Percentiles rank a stretch among this genome's conserved stretches.
Conservation (phyloP, 2,797 vertebrate genomes). For the Staurois parvus region DNA sequence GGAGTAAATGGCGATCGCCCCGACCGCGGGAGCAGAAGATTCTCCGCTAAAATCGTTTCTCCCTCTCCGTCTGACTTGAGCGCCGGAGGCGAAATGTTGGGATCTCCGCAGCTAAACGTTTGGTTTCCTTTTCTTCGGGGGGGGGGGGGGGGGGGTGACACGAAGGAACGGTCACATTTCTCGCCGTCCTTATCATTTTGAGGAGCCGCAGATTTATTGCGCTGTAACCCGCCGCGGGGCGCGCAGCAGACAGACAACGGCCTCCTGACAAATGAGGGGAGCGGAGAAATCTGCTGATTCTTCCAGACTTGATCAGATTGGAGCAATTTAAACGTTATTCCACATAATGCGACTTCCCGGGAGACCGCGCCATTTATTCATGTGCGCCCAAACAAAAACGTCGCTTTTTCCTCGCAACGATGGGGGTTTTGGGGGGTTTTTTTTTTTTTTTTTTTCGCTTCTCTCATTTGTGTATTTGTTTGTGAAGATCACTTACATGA, state of each 20-base stretch:
- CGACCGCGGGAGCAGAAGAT: background rate
- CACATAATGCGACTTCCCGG: background rate
- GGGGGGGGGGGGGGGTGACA: background rate
- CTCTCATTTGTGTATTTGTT: no score
- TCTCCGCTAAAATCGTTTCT: background rate
- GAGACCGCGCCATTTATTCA: slow-evolving; percentile 22
- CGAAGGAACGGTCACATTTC: background rate
- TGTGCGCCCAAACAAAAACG: background rate
- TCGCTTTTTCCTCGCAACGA: background rate
- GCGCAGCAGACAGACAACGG: background rate
- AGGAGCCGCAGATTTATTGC: background rate
- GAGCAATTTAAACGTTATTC: slow-evolving; percentile 30
- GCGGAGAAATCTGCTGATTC: slow-evolving; percentile 26
- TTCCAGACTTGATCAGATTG: slow-evolving; percentile 2
- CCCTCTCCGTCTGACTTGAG: background rate
- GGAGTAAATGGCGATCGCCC: no score
- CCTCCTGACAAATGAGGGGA: slow-evolving; percentile 28
- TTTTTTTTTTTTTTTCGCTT: no score
- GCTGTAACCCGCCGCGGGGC: background rate
- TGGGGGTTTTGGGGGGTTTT: no score
- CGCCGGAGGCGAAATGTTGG: background rate
- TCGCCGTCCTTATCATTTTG: background rate
- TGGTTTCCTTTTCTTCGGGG: background rate
- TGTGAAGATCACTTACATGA: no score
- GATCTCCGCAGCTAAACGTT: background rate